These are phyloP conservation scores for Micropoecilia bifurca DNA, from an alignment of 2,797 vertebrate genomes.

Conservation along the genomic window DNA sequence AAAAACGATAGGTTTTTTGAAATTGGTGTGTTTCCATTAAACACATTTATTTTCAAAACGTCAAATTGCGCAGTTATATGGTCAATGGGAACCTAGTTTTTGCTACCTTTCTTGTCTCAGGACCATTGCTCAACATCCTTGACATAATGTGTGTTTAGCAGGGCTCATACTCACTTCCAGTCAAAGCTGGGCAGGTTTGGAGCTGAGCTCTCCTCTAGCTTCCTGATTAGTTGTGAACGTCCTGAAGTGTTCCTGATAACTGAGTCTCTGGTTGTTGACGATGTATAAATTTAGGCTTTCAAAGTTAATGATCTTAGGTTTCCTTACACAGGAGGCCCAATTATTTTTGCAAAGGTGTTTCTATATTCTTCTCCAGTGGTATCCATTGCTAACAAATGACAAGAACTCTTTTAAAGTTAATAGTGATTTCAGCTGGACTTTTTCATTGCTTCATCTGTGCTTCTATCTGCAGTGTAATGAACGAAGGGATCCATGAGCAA, in stretches of 20 bases:
- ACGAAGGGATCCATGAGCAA: background rate
- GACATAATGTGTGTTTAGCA: background rate
- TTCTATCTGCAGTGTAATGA: background rate
- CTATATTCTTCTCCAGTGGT: background rate
- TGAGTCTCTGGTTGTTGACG: background rate
- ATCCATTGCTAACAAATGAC: background rate
- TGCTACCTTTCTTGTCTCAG: background rate
- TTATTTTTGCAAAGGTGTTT: background rate
- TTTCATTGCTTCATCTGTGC: background rate
- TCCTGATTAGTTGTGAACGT: background rate
- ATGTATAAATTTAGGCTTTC: background rate
- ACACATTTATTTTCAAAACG: no score
- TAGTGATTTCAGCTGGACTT: background rate
- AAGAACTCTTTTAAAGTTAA: background rate
- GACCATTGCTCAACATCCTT: background rate
- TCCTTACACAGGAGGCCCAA: background rate
- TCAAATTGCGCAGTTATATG: no score
- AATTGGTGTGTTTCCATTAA: no score
- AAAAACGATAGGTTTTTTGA: no score
- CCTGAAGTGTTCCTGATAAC: background rate
- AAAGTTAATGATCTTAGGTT: background rate
- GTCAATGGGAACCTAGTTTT: background rate
- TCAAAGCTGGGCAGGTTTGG: background rate
- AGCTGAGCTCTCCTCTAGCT: background rate
- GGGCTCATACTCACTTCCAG: background rate